Evolutionary conservation across 2,888 invertebrate genomes (phyloP).

Genomic region (Cheilosia vernalis): DNA sequence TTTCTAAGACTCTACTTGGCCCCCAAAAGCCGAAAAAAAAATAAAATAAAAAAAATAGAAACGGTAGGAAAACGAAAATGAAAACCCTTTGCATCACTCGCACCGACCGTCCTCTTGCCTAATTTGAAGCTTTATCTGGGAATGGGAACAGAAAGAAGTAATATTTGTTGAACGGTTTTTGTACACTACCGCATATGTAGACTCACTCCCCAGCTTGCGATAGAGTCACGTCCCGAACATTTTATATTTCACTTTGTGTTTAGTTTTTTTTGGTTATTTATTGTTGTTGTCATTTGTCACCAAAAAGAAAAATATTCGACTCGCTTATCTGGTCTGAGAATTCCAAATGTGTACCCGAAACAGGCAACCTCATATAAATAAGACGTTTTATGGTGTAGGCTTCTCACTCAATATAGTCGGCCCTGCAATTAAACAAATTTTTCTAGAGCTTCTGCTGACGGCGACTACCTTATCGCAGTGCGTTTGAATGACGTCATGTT

Average conservation of each 20-base stretch:
- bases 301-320: conserved; percentile 30
- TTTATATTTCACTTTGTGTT: conserved; percentile 42
- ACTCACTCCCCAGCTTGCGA: conserved; percentile 12
- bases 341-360: conserved; percentile 30
- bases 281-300: conserved; percentile 68
- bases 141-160: conserved; percentile 29
- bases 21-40: background rate
- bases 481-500: conserved; percentile 64
- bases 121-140: conserved; percentile 53
- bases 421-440: conserved; percentile 43
- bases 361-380: conserved; percentile 56
- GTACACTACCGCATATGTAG: background rate
- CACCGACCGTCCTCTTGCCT: conserved; percentile 29
- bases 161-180: conserved; percentile 15
- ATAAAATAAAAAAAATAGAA: conserved; percentile 13
- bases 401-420: conserved; percentile 18
- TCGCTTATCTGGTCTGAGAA: conserved; percentile 42
- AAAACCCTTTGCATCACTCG: conserved; percentile 16
- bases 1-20: conserved; percentile 7
- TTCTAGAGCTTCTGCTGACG: conserved; percentile 18
- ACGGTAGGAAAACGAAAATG: background rate
- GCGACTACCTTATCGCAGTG: conserved; percentile 49
- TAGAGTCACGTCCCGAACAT: conserved; percentile 68
- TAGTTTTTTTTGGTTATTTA: conserved; percentile 49
- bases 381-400: conserved; percentile 41